Evolutionary conservation across 2,797 vertebrate species (phyloP), one percentile per base, ranked within the genome.

Genomic region (Pangasius krempfi): DNA sequence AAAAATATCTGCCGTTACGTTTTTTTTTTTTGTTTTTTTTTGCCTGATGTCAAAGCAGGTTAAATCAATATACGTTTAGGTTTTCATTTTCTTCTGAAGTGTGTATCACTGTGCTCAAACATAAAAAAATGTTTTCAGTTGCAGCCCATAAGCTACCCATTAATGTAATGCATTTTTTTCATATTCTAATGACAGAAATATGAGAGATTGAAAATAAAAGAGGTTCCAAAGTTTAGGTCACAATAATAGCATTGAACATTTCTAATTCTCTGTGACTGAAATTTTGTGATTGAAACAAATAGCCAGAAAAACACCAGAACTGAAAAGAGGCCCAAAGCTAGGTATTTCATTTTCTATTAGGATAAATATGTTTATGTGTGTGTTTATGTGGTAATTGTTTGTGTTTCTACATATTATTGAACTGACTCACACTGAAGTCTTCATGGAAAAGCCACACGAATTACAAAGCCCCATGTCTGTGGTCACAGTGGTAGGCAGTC

Each of bases 381-480:
- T 70, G 44, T 70, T 60, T 73, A 56, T 82, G 33, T 54, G 75
- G 50, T 76, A 13, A 18, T 52, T 30, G 47, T 20, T 75, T 84
- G 33, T 86, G 70, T 64, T 66, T 33, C 33, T 78, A 1, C 83
- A 80, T 76, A 60, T 40, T 66, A 76, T 84, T 68, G 44, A 62
- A 66, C 7, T 58, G 37, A 85, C 33, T 68, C 66, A 64, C 22
- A 33, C 16, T 56, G 2, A 56, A 25, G 30, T 62, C 37, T 64
- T 47, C 5, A 60, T 40, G 20, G 54, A 82, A 44, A 7, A n/a
- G 2, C 25, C 58, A n/a, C 7, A 44, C 13, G 1, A 83, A 64
- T 64, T 50, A 16, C 37, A 50, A 50, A 84, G 60, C 40, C 60
- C 40, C 40, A 22, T 52, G 62, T 50, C 40, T 22, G 33, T 82